Evolutionary conservation across 1,140 invertebrate species (phyloP).

Genomic region (Drosophila bipectinata): DNA sequence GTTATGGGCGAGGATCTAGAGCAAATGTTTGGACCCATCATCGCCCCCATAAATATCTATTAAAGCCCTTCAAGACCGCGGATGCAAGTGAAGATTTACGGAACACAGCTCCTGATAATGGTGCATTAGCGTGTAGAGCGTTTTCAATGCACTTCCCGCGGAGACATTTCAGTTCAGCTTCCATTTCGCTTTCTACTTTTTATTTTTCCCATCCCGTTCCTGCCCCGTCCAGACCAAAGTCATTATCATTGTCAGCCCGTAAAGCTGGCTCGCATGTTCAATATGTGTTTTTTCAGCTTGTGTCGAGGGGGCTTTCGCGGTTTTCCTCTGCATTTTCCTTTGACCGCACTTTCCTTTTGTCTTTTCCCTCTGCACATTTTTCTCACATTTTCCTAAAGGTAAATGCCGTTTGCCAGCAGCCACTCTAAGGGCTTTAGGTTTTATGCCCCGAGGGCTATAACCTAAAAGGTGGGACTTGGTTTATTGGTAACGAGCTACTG

Average conservation of each 20-base stretch:
- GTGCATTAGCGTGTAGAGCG: constrained; percentile 74
- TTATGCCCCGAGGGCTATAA: constrained; percentile 31
- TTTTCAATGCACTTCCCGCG: constrained; percentile 70
- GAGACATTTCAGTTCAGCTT: constrained; percentile 35
- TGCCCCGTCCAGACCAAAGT: constrained; percentile 36
- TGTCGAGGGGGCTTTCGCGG: constrained; percentile 40
- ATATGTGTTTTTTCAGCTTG: constrained; percentile 27
- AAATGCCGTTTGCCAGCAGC: constrained; percentile 10
- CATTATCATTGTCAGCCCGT: constrained; percentile 77
- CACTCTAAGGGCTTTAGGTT: constrained; percentile 32
- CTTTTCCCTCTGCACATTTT: constrained; percentile 1
- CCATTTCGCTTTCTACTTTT: constrained; percentile 1
- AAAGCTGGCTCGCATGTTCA: constrained; percentile 59
- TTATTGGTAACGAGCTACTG: constrained; percentile 18
- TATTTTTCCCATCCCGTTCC: background rate
- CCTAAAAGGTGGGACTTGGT: constrained; percentile 26
- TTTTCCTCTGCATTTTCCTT: constrained; percentile 57
- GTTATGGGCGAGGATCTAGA: constrained; percentile 40
- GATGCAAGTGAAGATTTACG: constrained; percentile 78
- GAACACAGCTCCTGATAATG: constrained; percentile 68
- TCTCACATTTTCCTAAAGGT: background rate
- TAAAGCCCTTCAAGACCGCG: constrained; percentile 60
- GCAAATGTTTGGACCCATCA: constrained; percentile 46
- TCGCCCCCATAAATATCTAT: constrained; percentile 70
- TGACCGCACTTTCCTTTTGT: constrained; percentile 41